These are phyloP conservation scores for Furnarius figulus DNA, from an alignment of 2,113 vertebrate species.

Conservation along the genomic window DNA sequence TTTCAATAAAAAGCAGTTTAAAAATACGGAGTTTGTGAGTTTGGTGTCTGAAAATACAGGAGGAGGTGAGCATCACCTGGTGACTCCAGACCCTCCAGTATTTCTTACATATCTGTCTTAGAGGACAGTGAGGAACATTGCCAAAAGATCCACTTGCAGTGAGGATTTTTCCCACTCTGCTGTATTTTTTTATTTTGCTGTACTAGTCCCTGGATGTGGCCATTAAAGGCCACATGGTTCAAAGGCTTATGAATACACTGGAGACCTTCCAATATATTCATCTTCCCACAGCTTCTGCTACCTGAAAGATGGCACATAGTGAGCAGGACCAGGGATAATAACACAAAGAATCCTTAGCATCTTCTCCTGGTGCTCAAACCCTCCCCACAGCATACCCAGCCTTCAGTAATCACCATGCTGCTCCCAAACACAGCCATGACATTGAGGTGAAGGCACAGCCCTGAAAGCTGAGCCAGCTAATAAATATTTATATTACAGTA, in stretches of 20 bases:
- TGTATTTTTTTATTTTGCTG: neutral
- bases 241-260: neutral
- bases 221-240: neutral
- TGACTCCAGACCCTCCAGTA: neutral
- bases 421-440: neutral
- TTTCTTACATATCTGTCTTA: neutral
- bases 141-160: neutral
- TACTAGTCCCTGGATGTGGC: neutral
- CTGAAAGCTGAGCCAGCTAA: neutral
- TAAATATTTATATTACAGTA: neutral
- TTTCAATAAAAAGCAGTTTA: conserved; percentile 80
- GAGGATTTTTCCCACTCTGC: neutral
- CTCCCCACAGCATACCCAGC: neutral
- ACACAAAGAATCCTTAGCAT: neutral
- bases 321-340: neutral
- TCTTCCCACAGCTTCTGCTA: neutral
- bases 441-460: neutral
- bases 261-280: neutral
- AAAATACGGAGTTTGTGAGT: neutral
- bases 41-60: neutral
- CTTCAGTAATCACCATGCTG: neutral
- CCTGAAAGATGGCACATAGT: neutral
- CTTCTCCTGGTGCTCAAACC: neutral
- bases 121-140: neutral
- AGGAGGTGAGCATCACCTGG: neutral